Percentiles rank a stretch among this genome's conserved stretches.
These are phyloP conservation scores for Danionella cerebrum DNA, from an alignment of 2,113 vertebrate species.

Conservation along the genomic window DNA sequence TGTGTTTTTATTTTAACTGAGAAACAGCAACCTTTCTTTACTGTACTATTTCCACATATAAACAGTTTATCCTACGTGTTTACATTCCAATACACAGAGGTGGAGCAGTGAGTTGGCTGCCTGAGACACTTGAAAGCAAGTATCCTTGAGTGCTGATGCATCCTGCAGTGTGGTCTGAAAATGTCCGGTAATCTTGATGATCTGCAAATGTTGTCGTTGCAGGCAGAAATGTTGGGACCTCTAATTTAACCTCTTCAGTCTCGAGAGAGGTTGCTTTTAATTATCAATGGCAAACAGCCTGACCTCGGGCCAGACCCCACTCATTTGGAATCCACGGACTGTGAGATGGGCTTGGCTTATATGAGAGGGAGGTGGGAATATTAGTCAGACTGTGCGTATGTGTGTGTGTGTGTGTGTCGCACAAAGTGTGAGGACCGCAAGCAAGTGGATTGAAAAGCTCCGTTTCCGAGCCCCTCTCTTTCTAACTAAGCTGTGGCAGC, in stretches of 20 bases:
- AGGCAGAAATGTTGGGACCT: conserved; percentile 60
- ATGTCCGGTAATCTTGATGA: conserved; percentile 12
- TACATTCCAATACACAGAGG: not conserved
- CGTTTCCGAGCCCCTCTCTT: conserved; percentile 53
- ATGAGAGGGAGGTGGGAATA: conserved; percentile 42
- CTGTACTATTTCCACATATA: not conserved
- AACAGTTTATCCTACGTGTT: not conserved
- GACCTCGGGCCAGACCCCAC: conserved; percentile 73
- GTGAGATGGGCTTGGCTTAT: conserved; percentile 60
- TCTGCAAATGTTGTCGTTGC: conserved; percentile 56
- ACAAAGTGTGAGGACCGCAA: conserved; percentile 14
- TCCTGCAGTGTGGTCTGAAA: conserved; percentile 47
- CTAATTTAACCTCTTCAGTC: conserved; percentile 75
- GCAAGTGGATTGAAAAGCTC: conserved; percentile 57
- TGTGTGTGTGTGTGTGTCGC: conserved; percentile 21
- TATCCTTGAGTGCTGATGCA: conserved; percentile 12
- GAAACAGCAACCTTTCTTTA: not conserved
- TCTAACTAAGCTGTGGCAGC: conserved; percentile 74
- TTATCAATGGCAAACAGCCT: conserved; percentile 80
- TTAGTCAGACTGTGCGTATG: not conserved
- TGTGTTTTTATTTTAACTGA: too few species aligned
- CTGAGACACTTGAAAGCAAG: not conserved
- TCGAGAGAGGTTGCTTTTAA: conserved; percentile 82
- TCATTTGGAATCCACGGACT: conserved; percentile 72
- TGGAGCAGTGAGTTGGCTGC: not conserved